Evolutionary conservation across 2,888 invertebrate species (phyloP).

Genomic region (Drosophila anceps): DNA sequence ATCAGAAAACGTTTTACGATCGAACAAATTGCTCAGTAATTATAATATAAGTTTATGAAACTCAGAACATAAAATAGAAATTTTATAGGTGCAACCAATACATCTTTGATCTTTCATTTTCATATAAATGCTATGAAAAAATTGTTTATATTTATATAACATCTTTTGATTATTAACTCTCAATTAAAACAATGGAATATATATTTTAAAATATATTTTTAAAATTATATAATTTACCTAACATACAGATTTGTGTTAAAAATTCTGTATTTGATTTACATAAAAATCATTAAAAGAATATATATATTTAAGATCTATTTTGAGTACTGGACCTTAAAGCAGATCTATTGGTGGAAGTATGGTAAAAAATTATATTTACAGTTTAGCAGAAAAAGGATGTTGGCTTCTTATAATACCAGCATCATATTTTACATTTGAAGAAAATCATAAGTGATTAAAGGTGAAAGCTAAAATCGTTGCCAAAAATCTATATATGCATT

Average conservation of each 20-base stretch:
- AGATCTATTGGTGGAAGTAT: no score
- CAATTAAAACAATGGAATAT: background rate
- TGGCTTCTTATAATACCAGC: no score
- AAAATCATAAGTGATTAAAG: constrained; percentile 7
- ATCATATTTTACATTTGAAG: background rate
- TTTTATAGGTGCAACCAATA: background rate
- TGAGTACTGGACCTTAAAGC: background rate
- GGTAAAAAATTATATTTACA: background rate
- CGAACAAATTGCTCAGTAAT: constrained; percentile 13
- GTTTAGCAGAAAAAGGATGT: no score
- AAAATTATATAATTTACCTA: background rate
- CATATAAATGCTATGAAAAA: background rate
- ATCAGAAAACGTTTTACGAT: constrained; percentile 30
- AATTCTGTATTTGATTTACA: background rate
- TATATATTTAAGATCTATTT: constrained; percentile 1
- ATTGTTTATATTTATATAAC: background rate
- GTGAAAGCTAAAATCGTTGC: background rate
- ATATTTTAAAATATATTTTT: background rate
- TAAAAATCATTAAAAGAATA: background rate
- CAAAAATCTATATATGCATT: constrained; percentile 6
- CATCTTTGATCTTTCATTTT: background rate
- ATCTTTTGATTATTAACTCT: background rate
- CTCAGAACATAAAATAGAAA: background rate
- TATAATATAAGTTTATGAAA: constrained; percentile 3
- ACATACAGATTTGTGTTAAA: no score